Conservation (phyloP, 2,888 invertebrate species). For the Polyommatus icarus region DNA sequence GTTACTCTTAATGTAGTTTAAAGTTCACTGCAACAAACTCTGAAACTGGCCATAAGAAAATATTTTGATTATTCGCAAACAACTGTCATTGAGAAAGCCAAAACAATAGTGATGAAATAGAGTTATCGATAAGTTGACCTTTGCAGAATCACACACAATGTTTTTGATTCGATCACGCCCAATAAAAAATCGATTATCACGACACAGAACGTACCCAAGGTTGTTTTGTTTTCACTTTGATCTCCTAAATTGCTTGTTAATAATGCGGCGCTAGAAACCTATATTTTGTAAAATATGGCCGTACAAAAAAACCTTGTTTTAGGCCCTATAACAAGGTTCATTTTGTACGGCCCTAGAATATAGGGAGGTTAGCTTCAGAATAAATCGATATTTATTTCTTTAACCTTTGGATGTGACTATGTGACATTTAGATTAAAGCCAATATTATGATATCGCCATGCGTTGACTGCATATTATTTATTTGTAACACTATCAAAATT, state of each 20-base stretch:
- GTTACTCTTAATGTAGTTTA: too few species aligned
- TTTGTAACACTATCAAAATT: too few species aligned
- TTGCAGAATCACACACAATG: neutral
- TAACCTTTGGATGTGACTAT: neutral
- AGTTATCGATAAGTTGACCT: slow-evolving; percentile 10
- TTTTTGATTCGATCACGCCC: neutral
- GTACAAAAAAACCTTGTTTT: neutral
- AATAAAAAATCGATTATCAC: neutral
- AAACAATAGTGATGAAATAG: neutral
- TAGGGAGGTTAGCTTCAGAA: neutral
- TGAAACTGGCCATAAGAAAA: neutral
- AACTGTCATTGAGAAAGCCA: neutral
- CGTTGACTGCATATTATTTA: too few species aligned
- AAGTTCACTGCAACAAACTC: too few species aligned
- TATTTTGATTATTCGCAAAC: neutral
- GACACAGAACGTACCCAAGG: neutral
- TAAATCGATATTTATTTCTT: neutral
- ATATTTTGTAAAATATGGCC: neutral
- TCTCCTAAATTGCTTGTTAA: too few species aligned
- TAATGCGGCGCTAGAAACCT: too few species aligned
- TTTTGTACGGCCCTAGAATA: too few species aligned
- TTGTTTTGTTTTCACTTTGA: neutral
- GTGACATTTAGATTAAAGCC: neutral
- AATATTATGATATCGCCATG: neutral
- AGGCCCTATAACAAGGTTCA: neutral